phyloP scores from a whole-genome alignment of 1,140 invertebrate species.

The Brachionus koreanus region DNA sequence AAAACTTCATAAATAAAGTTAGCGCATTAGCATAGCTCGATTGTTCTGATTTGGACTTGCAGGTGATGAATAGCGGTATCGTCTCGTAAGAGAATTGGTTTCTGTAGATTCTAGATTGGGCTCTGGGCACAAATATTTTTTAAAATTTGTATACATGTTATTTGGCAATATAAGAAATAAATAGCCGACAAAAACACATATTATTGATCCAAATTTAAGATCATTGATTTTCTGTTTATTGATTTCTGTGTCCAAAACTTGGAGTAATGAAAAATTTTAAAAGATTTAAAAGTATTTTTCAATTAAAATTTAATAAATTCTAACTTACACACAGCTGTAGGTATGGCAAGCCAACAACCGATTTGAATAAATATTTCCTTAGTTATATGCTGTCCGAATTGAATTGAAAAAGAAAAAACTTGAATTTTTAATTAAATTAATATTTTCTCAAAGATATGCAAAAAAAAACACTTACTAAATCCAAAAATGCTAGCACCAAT shows the following conservation, averaged over 20 bases:
- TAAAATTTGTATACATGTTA: constrained; percentile 27
- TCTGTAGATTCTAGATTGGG: not conserved
- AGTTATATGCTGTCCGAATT: not conserved
- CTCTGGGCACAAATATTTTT: not conserved
- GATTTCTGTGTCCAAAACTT: constrained; percentile 1
- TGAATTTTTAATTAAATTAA: not conserved
- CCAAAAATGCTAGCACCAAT: constrained; percentile 35
- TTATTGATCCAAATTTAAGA: constrained; percentile 23
- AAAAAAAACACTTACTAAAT: not conserved
- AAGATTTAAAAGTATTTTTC: too few relatives aligned
- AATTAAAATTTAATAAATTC: not conserved
- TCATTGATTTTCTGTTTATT: not conserved
- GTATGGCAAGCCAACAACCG: not conserved
- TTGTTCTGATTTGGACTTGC: constrained; percentile 21
- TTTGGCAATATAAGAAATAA: constrained; percentile 13
- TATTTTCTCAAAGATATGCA: not conserved
- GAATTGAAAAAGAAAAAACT: constrained; percentile 7
- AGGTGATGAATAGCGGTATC: constrained; percentile 26
- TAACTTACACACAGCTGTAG: not conserved
- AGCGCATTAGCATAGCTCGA: not conserved
- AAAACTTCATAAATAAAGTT: not conserved
- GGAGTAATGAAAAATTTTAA: too few relatives aligned
- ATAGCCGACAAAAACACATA: constrained; percentile 22
- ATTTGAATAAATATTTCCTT: constrained; percentile 29
- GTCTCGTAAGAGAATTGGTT: constrained; percentile 4